Conservation (phyloP, 2,888 invertebrate genomes). For the Synergus umbraculus region DNA sequence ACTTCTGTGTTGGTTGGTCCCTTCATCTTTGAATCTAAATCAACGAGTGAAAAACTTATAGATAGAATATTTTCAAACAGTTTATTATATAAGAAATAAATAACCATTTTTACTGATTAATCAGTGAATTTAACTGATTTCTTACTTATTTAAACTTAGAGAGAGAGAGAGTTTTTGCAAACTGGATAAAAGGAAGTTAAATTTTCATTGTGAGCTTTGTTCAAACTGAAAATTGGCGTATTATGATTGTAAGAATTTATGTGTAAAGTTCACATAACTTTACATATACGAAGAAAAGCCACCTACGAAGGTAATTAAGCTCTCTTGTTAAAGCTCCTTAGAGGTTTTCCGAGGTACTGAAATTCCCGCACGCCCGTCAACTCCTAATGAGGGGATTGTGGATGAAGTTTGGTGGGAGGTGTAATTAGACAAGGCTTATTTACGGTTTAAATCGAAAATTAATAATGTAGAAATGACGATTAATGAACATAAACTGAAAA, state of each 20-base stretch:
- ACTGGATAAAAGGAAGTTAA: neutral
- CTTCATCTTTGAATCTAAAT: slow-evolving; percentile 12
- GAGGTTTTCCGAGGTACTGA: slow-evolving; percentile 68
- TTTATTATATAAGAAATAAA: no score
- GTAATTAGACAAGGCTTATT: slow-evolving; percentile 31
- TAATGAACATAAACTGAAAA: neutral
- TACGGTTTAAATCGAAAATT: neutral
- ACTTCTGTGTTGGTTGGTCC: slow-evolving; percentile 43
- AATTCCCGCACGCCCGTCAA: slow-evolving; percentile 71
- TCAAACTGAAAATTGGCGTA: neutral
- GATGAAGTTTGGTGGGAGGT: slow-evolving; percentile 61
- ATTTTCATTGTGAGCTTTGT: neutral
- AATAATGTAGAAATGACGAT: neutral
- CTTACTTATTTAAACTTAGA: no score
- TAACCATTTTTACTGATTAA: no score
- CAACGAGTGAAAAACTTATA: neutral
- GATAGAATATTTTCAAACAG: neutral
- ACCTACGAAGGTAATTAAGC: slow-evolving; percentile 64
- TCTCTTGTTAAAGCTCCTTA: slow-evolving; percentile 65
- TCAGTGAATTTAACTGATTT: no score
- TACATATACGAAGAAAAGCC: slow-evolving; percentile 50
- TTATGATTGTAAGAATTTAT: neutral
- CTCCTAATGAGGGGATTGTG: slow-evolving; percentile 68
- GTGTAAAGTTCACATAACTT: slow-evolving; percentile 48
- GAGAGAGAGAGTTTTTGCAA: no score